Evolutionary conservation across 2,888 invertebrate species (phyloP), one percentile per base, ranked within the genome.

Genomic region (Orthosia gothica): DNA sequence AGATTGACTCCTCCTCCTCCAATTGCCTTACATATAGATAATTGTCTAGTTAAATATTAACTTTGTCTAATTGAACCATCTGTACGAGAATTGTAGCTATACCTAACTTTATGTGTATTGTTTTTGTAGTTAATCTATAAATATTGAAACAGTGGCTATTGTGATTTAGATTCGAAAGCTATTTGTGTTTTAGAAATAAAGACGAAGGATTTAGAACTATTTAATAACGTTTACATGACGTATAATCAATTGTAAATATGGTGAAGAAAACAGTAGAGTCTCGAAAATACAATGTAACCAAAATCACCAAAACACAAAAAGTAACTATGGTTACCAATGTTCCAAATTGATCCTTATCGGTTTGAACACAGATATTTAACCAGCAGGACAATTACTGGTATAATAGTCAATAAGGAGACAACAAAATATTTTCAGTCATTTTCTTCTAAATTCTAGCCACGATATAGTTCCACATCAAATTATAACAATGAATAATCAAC

Each of bases 41-140:
- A 87, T 87, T 81, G 61, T 75, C 76, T 77, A 47, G 52, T 84
- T 80, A 79, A 84, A 85, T 87, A 87, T 87, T 85, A 80, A 87
- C 79, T 68, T 72, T 67, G 59, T 58, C 77, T 83, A 81, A 84
- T 87, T 84, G 64, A 81, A 73, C 61, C 78, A 74, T 66, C 52
- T 62, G 16, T 58, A 3, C 55, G 5, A 40, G 16, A 15, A 13
- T 47, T 15, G n/a, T 55, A 13, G 40, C 40, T 40, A 40, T 9
- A 40, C 9, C 40, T 40, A 40, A 40, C 40, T 40, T 15, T 61
- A 3, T 54, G 11, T 52, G 45, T 20, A n/a, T 11, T 26, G 0
- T 13, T 16, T 57, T 68, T 18, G 7, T 1, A 12, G 11, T 58
- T 7, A 40, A 40, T 9, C 40, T 40, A 40, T n/a, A n/a, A n/a